A percentile compares a stretch with the other conserved stretches of the same genome.
Conservation (phyloP, 2,888 invertebrate genomes). For the Cremastinae sp. region DNA sequence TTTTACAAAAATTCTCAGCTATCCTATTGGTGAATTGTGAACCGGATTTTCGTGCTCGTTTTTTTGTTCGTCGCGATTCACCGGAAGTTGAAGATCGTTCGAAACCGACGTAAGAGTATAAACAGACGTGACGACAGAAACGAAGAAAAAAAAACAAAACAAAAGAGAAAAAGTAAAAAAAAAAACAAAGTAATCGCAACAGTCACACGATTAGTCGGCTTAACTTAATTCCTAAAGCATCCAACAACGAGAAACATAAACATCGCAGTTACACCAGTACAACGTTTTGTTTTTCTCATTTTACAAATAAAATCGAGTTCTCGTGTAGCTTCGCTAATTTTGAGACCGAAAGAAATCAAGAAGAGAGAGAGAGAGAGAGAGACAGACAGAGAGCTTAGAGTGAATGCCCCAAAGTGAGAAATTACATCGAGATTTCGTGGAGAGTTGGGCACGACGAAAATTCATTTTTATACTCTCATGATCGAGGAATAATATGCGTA, state of each 20-base stretch:
- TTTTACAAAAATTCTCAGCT: too few species aligned
- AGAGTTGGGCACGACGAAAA: conserved; percentile 59
- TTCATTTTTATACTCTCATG: conserved; percentile 69
- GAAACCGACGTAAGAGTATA: not conserved
- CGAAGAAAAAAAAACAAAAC: conserved; percentile 35
- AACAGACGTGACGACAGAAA: conserved; percentile 13
- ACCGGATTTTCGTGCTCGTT: conserved; percentile 19
- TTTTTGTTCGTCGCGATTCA: conserved; percentile 1
- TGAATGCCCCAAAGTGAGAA: conserved; percentile 30
- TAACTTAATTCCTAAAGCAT: conserved; percentile 70
- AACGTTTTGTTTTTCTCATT: conserved; percentile 16
- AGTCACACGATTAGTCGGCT: conserved; percentile 66
- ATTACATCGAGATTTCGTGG: conserved; percentile 2
- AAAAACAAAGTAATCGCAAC: conserved; percentile 68
- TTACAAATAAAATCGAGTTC: not conserved
- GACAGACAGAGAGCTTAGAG: conserved; percentile 39
- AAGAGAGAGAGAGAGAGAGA: conserved; percentile 25
- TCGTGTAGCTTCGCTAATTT: not conserved
- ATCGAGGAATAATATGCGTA: conserved; percentile 55
- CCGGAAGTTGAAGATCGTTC: not conserved
- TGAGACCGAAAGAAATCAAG: too few species aligned
- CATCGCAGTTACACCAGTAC: conserved; percentile 67
- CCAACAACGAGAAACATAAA: conserved; percentile 73
- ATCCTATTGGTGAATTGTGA: too few species aligned
- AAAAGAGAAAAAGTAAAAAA: conserved; percentile 33